Base-by-base conservation (phyloP, 2,888 invertebrate genomes). In the Neria commutata region DNA sequence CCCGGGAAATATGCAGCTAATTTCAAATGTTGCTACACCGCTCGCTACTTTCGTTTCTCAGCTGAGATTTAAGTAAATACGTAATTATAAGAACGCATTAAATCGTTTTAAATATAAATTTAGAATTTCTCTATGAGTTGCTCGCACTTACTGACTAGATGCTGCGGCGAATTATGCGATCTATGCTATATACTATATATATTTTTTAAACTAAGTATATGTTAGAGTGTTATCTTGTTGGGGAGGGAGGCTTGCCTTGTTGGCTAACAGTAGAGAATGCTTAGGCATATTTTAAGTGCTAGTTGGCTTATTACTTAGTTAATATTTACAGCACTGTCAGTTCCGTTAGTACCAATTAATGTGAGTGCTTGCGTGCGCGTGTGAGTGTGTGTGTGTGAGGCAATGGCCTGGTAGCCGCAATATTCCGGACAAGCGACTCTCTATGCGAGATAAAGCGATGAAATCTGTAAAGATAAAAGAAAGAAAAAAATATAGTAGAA, bases 401-500 rank as follows among this genome's bases (percentile, higher is more conserved):
- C n/a, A n/a, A n/a, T n/a, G n/a, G n/a, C n/a, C n/a, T n/a, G n/a
- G 17, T 8, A 33, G 21, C 25, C 17, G 11, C 11, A 29, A 46
- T 48, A 19, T 40, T 6, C 42, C 10, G 16, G 45, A 29, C 24
- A 53, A 2, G 3, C 42, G 4, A 53, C 16, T 58, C 56, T 65
- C 63, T 47, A 67, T 64, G 54, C 57, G 64, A 57, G 66, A 66
- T 60, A 63, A 55, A 60, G 66, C 64, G 60, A 67, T 62, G 61
- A 65, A 65, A 64, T 67, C 67, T 67, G 66, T 6, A 67, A 64
- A 11, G 33, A 62, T 47, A 61, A 16, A 56, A 23, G 56, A 29
- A 23, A 37, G n/a, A 8, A 37, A 14, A n/a, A n/a, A 37, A 37
- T 37, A 29, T 29, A 29, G 11, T 11, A 29, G 29, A 29, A 5